A percentile compares a stretch with the other conserved stretches of the same genome.
These are phyloP conservation scores for Ectobius pallidus DNA, from an alignment of 2,888 invertebrate genomes.

Conservation along the genomic window DNA sequence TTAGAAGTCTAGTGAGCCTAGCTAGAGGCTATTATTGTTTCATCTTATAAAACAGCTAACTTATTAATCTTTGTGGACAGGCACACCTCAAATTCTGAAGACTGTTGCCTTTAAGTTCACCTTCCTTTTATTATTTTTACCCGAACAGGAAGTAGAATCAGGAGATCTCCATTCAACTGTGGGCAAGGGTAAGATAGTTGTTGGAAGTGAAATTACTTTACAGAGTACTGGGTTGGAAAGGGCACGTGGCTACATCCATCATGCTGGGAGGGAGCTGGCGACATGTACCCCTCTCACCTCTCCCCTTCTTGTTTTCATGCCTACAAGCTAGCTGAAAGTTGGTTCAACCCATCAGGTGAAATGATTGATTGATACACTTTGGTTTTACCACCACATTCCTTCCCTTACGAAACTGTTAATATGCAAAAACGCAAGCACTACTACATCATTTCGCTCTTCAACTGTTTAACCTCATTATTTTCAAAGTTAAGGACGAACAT, in stretches of 20 bases:
- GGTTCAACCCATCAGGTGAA: not conserved
- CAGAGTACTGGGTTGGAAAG: not conserved
- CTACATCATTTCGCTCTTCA: no score
- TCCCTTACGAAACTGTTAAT: no score
- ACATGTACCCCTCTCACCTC: not conserved
- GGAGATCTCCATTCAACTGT: not conserved
- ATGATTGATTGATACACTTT: not conserved
- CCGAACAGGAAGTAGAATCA: not conserved
- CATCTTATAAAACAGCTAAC: not conserved
- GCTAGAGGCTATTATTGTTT: not conserved
- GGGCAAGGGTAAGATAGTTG: not conserved
- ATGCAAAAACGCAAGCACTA: no score
- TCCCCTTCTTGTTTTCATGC: no score
- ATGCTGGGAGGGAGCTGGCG: slow-evolving; percentile 10
- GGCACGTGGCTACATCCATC: slow-evolving; percentile 14
- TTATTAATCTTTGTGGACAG: slow-evolving; percentile 1
- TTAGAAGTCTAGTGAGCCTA: no score
- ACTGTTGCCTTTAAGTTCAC: no score
- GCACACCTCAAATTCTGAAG: not conserved
- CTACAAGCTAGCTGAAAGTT: no score
- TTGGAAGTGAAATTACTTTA: not conserved
- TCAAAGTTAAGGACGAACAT: no score
- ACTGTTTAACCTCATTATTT: no score
- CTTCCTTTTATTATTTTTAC: not conserved
- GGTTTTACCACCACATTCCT: no score